Evolutionary conservation across 2,797 vertebrate genomes (phyloP), one percentile per base, ranked within the genome.

Genomic region (Chelon auratus): DNA sequence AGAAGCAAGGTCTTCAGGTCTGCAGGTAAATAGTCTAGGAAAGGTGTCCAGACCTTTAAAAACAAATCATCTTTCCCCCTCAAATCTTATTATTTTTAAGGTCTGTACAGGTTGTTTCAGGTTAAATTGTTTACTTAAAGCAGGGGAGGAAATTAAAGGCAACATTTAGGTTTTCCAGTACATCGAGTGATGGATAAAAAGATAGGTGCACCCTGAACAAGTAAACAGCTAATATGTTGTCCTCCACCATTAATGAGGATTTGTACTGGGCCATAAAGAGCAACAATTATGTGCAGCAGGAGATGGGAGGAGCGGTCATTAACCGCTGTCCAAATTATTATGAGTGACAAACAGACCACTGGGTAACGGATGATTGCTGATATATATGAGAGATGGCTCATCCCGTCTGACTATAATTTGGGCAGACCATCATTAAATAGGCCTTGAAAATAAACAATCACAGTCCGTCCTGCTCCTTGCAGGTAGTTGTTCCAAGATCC

Each of bases 321-420:
- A 83, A 83, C 67, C 73, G 65, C 53, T 66, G 72, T 77, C 72
- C 58, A 63, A 68, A 83, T 85, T 76, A 87, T 87, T 78, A 83
- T 78, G 79, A 85, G 69, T 68, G 82, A 82, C 81, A 87, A 81
- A 84, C 66, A 86, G 68, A 70, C 78, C 70, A 54, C 68, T 58
- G 55, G 62, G 67, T 83, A 83, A 89, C 59, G 67, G 57, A 61
- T 81, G 73, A 72, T 62, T 77, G 72, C 62, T 82, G 68, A 76
- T 69, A 61, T 63, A 45, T 68, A 47, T 74, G 75, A 83, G 47
- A 77, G 62, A 85, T 63, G 67, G 72, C 18, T 62, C 48, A 52
- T 78, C 56, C 55, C 50, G 53, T 12, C 20, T 3, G 20, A 62
- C 60, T 74, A 22, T 64, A 80, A 17, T 78, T 69, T 71, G 43